A percentile compares a stretch with the other conserved stretches of the same genome.
Conservation (phyloP, 2,797 vertebrate species). For the Acipenser transmontanus region DNA sequence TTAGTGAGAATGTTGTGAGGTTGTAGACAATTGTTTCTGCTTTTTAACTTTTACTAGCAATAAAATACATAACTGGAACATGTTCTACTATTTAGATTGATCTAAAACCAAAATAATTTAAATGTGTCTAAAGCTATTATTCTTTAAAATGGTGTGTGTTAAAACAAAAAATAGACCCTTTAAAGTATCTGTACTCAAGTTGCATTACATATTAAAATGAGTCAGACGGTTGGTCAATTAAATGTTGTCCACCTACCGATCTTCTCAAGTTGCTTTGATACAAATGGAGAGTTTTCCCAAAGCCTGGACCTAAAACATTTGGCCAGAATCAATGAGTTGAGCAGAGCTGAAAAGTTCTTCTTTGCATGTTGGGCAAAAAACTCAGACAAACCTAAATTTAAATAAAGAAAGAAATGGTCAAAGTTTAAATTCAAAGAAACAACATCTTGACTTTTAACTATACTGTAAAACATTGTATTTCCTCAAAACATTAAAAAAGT, state of each 20-base stretch:
- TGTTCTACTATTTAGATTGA: slow-evolving; percentile 1
- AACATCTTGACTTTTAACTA: neutral
- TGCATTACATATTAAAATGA: no score
- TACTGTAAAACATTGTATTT: no score
- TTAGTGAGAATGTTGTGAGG: no score
- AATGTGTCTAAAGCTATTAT: neutral
- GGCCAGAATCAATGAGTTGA: slow-evolving; percentile 81
- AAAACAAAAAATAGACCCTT: no score
- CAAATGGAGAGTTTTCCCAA: slow-evolving; percentile 88
- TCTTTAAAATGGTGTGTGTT: no score
- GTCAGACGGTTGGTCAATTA: no score
- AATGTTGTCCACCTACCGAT: slow-evolving; percentile 66
- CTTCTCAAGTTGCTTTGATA: slow-evolving; percentile 94
- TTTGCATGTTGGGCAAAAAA: slow-evolving; percentile 71
- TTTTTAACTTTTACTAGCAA: slow-evolving; percentile 8
- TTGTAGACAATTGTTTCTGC: neutral
- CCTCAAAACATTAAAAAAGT: neutral
- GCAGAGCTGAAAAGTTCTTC: slow-evolving; percentile 64
- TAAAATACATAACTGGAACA: slow-evolving; percentile 12
- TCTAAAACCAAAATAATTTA: slow-evolving; percentile 3
- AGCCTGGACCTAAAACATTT: slow-evolving; percentile 92
- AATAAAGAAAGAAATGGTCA: slow-evolving; percentile 19
- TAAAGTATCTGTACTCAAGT: no score
- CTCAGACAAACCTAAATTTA: slow-evolving; percentile 78
- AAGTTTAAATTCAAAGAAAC: slow-evolving; percentile 2